Percentiles rank a stretch among this genome's conserved stretches.
These are phyloP conservation scores for Cebidichthys violaceus DNA, from an alignment of 2,113 vertebrate genomes.

Conservation along the genomic window DNA sequence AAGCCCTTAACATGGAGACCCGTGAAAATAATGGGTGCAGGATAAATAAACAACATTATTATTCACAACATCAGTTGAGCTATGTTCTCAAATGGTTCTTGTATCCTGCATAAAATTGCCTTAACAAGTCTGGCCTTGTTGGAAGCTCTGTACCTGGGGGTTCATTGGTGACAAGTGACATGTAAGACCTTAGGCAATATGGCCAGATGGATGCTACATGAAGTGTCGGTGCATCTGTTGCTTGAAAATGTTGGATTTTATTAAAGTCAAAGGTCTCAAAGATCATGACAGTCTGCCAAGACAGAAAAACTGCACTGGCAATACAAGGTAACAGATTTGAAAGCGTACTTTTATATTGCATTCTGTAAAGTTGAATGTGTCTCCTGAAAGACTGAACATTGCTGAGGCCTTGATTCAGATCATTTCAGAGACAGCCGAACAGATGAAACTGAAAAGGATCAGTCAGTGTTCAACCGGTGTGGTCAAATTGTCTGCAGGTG, in stretches of 20 bases:
- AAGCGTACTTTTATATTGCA: neutral
- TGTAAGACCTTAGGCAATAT: neutral
- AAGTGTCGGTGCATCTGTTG: neutral
- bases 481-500: conserved; percentile 74
- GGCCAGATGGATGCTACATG: neutral
- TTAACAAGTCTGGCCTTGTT: neutral
- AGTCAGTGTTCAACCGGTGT: conserved; percentile 19
- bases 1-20: neutral
- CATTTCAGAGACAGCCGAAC: conserved; percentile 18
- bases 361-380: neutral
- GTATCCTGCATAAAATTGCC: neutral
- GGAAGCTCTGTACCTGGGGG: neutral
- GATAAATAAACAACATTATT: conserved; percentile 9
- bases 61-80: conserved; percentile 5
- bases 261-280: neutral
- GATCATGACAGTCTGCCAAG: neutral
- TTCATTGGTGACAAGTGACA: neutral
- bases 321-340: neutral
- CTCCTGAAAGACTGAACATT: conserved; percentile 14
- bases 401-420: conserved; percentile 6
- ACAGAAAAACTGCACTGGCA: neutral
- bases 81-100: too few relatives aligned
- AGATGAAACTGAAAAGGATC: conserved; percentile 21
- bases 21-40: too few relatives aligned
- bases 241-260: neutral